Evolutionary conservation across 2,888 invertebrate species (phyloP), one percentile per base, ranked within the genome.

Genomic region (Orchesella flavescens): DNA sequence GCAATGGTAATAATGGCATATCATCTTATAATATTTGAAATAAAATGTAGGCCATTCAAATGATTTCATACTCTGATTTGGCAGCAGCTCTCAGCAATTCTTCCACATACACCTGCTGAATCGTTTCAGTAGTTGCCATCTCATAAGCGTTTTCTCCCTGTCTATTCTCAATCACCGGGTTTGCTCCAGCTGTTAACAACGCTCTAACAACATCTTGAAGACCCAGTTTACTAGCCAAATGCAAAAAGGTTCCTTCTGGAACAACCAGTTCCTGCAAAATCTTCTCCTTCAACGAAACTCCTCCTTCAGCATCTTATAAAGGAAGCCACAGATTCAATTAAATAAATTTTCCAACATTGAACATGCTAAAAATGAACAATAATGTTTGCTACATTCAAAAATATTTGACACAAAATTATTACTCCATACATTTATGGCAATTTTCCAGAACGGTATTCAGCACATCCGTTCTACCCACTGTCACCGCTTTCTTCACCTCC

Each of bases 61-160:
- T 46, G 53, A 43, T 49, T 43, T 53, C 74, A 34, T 90, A 93
- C 93, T 93, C 92, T 13, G 92, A 92, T 87, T 92, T 92, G 24
- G 93, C 93, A 77, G 92, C 92, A 19, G 93, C 92, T 88, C 92
- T 91, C 19, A 93, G 89, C 43, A 93, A 89, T 88, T 93, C 93
- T 86, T 93, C 93, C 15, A 92, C 91, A 89, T 92, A 93, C 65
- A 93, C 92, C 71, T 91, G 91, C 61, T 90, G 90, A 87, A 93
- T 92, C 66, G 90, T 90, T 61, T 92, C 91, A 53, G 89, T 90
- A 1, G 90, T 89, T 21, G 92, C 91, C 55, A 92, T 89, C 86
- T 93, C 92, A 81, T 92, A 90, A 0, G 93, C 91, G 83, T 92
- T 92, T 84, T 91, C 91, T 3, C 92, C 92, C 65, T 91, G 90